Percentiles rank a stretch among this genome's conserved stretches.
Conservation (phyloP, 2,797 vertebrate genomes). For the Megalops cyprinoides region DNA sequence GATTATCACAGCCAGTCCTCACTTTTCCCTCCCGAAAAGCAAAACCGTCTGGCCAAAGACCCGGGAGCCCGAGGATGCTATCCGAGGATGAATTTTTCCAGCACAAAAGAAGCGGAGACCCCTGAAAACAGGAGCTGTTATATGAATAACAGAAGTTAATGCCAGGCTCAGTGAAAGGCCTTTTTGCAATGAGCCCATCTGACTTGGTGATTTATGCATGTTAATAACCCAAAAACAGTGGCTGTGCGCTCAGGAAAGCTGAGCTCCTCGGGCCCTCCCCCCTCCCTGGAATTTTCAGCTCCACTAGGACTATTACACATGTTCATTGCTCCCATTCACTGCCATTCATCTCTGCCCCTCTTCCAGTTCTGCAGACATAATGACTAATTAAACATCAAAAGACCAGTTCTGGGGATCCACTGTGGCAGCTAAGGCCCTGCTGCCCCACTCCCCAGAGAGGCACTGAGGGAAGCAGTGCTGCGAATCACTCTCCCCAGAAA, state of each 20-base stretch:
- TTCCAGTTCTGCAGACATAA: constrained; percentile 99
- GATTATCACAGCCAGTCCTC: too few species aligned
- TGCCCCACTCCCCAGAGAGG: constrained; percentile 84
- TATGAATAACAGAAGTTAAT: constrained; percentile 81
- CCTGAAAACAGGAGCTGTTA: constrained; percentile 85
- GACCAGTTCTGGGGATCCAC: constrained; percentile 91
- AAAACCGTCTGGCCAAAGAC: not conserved
- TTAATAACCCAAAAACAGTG: constrained; percentile 81
- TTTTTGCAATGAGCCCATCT: constrained; percentile 89
- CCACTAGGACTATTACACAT: constrained; percentile 96
- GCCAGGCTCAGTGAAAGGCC: constrained; percentile 83
- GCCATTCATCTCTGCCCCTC: constrained; percentile 99
- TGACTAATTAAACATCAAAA: constrained; percentile 99
- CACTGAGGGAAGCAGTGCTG: constrained; percentile 76
- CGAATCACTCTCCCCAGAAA: constrained; percentile 82
- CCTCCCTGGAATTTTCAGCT: constrained; percentile 90
- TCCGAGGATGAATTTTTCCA: constrained; percentile 77
- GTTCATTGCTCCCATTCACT: constrained; percentile 95
- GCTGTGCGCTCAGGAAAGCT: constrained; percentile 91
- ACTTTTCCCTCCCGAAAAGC: too few species aligned
- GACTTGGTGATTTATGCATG: constrained; percentile 98
- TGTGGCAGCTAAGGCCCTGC: constrained; percentile 89
- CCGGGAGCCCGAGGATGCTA: constrained; percentile 56
- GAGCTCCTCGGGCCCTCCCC: constrained; percentile 90
- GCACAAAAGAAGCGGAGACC: constrained; percentile 65